Base-by-base conservation (phyloP, 2,797 vertebrate species). In the Percopsis omiscomaycus region DNA sequence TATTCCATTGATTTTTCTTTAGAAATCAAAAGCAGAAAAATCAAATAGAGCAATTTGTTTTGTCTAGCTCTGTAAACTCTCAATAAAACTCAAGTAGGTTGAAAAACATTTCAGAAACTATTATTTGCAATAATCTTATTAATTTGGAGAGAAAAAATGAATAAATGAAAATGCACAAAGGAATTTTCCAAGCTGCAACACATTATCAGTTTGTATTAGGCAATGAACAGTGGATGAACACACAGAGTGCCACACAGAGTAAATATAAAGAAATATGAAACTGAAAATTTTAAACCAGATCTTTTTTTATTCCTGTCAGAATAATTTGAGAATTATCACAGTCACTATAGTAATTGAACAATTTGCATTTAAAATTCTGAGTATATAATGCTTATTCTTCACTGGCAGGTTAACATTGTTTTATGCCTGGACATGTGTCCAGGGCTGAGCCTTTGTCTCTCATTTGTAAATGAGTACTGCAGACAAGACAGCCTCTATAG, bases 1-100 rank as follows among this genome's bases (percentile, higher is more conserved):
- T 93, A 92, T 94, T 93, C 91, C 92, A 97, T 95, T 94, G 95
- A 96, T 96, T 96, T 96, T 94, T 89, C 89, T 89, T 88, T 88
- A 88, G 89, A 93, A 92, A 92, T 92, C 94, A 93, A 94, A 94
- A 84, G 82, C 91, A 89, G 93, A 92, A 93, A 93, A 93, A 94
- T 92, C 92, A 95, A 94, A 96, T 90, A 88, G 90, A 91, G 89
- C 92, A 93, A 95, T 94, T 95, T 91, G 71, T 73, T 92, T 92
- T 86, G 86, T 83, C 81, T 89, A 81, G 89, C 86, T 87, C 82
- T 61, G 87, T 89, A 89, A 89, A 22, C 22, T 22, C 22, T 22
- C 22, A 22, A 22, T 90, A 88, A 79, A 84, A 83, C 71, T 81
- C 84, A 90, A 84, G 92, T 64, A 80, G 74, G 44, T 82, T 84